A percentile compares a stretch with the other conserved stretches of the same genome.
phyloP scores from a whole-genome alignment of 2,113 vertebrate genomes.

The Calypte anna region DNA sequence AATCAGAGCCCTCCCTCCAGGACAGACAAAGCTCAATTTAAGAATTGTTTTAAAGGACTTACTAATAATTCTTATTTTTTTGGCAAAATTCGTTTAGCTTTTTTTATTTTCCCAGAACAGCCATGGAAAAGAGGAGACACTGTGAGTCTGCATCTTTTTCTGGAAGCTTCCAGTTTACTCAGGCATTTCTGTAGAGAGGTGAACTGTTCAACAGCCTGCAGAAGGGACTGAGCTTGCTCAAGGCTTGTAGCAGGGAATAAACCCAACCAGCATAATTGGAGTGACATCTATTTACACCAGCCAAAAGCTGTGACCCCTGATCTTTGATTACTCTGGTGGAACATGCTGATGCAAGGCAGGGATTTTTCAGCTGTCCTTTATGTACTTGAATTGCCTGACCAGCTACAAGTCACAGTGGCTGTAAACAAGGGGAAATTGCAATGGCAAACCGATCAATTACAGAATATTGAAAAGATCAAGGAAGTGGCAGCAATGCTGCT shows the following conservation, averaged over 20 bases:
- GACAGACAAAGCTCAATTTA: background rate
- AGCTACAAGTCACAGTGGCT: background rate
- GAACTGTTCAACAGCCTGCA: background rate
- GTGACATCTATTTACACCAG: background rate
- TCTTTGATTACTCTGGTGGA: background rate
- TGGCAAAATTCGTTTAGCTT: background rate
- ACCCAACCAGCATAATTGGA: background rate
- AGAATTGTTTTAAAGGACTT: background rate
- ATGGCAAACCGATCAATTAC: conserved; percentile 18
- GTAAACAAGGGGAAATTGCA: conserved; percentile 32
- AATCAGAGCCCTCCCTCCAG: background rate
- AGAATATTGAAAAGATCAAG: conserved; percentile 40
- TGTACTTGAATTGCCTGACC: background rate
- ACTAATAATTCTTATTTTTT: background rate
- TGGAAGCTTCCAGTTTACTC: background rate
- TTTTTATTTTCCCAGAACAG: background rate
- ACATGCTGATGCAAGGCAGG: background rate
- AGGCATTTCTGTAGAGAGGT: background rate
- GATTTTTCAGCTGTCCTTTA: background rate
- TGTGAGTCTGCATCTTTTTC: background rate
- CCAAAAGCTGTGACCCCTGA: background rate
- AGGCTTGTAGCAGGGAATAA: background rate
- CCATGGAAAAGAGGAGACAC: fast-evolving
- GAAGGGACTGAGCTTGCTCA: background rate
- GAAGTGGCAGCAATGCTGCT: background rate